Evolutionary conservation across 1,140 invertebrate species (phyloP), one percentile per base, ranked within the genome.

Genomic region (Ptiloglossa arizonensis): DNA sequence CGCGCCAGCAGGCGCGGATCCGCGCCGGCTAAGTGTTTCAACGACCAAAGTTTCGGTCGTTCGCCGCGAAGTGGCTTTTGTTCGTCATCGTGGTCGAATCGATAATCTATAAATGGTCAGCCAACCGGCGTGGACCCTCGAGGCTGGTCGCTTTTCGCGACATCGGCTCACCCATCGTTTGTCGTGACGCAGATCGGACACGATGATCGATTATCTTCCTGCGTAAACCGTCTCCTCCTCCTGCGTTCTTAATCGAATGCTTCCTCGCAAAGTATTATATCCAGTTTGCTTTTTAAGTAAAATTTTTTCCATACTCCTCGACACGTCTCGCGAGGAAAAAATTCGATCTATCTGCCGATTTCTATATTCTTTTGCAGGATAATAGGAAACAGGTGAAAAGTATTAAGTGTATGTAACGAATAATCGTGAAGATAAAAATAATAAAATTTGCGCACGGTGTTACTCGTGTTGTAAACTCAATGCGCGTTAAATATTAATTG

Each of bases 81-180:
- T 81, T 76, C 57, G 81, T 83, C 68, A 79, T 70, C 76, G 66
- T 57, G 44, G 50, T 17, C 77, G 71, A 72, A 85, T 85, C 83
- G 83, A 85, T 85, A 83, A 85, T 85, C 83, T 84, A 85, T 85
- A 85, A 85, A 85, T 79, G 81, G 82, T 73, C 70, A 59, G 64
- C 73, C 80, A 67, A 67, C 70, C 70, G 48, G 27, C 48, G 22
- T 67, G 24, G 46, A 52, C 68, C 54, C 48, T 63, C 68, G 17
- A 32, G 68, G 52, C 32, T 57, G 76, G 76, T 69, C 69, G 76
- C 59, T 79, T 72, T 72, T 64, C 76, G 68, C 76, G 76, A 64
- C 67, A 77, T 8, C 38, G 41, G 1, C 66, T 29, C 60, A 4
- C 2, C n/a, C 35, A 19, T 32, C 56, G 74, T 76, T 75, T 67